Base-by-base conservation (phyloP, 2,888 invertebrate genomes). In the Meghimatium bilineatum region DNA sequence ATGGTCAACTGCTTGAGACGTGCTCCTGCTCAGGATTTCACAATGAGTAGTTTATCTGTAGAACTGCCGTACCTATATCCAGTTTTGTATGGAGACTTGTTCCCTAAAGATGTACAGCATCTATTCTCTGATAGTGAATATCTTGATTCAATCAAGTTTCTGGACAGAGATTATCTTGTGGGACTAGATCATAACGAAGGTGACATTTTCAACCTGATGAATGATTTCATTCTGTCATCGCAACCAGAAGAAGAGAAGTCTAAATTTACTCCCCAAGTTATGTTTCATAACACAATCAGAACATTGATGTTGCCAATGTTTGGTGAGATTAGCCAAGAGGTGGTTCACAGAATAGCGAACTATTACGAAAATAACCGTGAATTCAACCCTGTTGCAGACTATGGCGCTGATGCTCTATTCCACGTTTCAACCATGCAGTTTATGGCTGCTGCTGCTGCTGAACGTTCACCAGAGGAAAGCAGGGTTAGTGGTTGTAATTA, bases 151-250 rank as follows among this genome's bases (percentile, higher is more conserved):
- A 44, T 85, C 14, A 82, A 82, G 2, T 85, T 85, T 67, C 76
- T 69, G 75, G 76, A 85, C 32, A 44, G 82, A 52, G 66, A 75
- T 23, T 69, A 80, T 32, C 34, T 85, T 29, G 23, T 83, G 14
- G 80, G 85, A 8, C 32, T 79, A 17, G 32, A 75, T 34, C 52
- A 85, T 26, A 85, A 85, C 26, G 85, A 85, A n/a, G 85, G 85
- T 6, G 82, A 29, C 3, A 34, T 76, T 1, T 63, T 63, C 20
- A 44, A 56, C 6, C 8, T 81, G 0, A 36, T 81, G n/a, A 60
- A 63, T 74, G 29, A 81, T 2, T 17, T 60, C 10, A 10, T 74
- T 1, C 10, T 60, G n/a, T 23, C 49, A 10, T 1, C 8, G 12
- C 26, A 63, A 10, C 63, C 81, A 60, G 81, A 72, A 23, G 81